Conservation (phyloP, 2,888 invertebrate species). For the Leptopilina myrica region DNA sequence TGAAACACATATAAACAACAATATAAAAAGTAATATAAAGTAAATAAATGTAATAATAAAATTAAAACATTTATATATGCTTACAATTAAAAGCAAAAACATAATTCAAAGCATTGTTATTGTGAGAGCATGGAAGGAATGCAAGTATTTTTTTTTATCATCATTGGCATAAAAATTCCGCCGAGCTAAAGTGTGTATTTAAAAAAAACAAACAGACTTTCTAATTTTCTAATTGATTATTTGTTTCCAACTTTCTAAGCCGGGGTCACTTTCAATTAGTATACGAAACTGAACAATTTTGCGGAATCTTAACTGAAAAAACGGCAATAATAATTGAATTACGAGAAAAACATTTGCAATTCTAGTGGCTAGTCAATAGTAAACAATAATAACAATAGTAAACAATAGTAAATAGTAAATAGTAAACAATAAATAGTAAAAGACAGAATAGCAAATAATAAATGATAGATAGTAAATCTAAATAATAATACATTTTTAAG, state of each 20-base stretch:
- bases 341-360: background rate
- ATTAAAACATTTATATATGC: too few relatives aligned
- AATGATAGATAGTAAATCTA: too few relatives aligned
- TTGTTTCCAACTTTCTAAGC: constrained; percentile 17
- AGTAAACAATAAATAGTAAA: too few relatives aligned
- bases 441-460: too few relatives aligned
- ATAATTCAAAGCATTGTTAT: background rate
- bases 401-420: too few relatives aligned
- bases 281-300: constrained; percentile 6
- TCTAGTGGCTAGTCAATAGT: too few relatives aligned
- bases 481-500: too few relatives aligned
- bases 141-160: background rate
- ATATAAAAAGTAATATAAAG: too few relatives aligned
- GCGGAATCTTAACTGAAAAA: constrained; percentile 8
- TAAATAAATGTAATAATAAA: too few relatives aligned
- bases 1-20: too few relatives aligned
- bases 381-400: too few relatives aligned
- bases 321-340: background rate
- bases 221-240: constrained; percentile 39
- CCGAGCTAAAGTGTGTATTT: background rate
- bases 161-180: constrained; percentile 9
- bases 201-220: constrained; percentile 17
- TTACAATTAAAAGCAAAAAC: too few relatives aligned
- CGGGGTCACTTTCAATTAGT: background rate
- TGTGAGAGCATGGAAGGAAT: constrained; percentile 4